Percentiles rank a stretch among this genome's conserved stretches.
Conservation (phyloP, 2,888 invertebrate species). For the Lochmaea crataegi region DNA sequence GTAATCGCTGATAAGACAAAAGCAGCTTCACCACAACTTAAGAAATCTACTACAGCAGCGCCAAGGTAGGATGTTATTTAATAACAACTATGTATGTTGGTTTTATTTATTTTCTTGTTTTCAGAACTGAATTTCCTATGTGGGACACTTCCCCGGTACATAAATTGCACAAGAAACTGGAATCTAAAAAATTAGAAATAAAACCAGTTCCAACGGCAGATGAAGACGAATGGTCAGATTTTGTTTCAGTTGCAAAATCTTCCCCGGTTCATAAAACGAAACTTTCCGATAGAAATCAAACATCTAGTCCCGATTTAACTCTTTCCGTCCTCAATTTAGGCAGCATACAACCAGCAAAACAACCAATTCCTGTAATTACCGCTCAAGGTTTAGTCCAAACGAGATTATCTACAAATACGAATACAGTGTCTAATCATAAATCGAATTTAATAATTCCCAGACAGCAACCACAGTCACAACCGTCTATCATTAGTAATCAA, state of each 20-base stretch:
- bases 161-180: slow-evolving; percentile 17
- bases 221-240: slow-evolving; percentile 74
- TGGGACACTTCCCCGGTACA: slow-evolving; percentile 21
- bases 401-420: slow-evolving; percentile 53
- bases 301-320: slow-evolving; percentile 59
- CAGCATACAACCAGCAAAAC: slow-evolving; percentile 59
- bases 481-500: slow-evolving; percentile 60
- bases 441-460: slow-evolving; percentile 31
- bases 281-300: slow-evolving; percentile 49
- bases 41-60: not conserved
- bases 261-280: slow-evolving; percentile 51
- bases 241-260: slow-evolving; percentile 64
- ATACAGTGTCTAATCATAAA: slow-evolving; percentile 36
- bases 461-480: slow-evolving; percentile 43
- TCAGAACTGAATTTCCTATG: slow-evolving; percentile 21
- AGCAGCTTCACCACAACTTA: not conserved
- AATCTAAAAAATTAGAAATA: slow-evolving; percentile 21
- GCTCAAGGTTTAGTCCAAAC: slow-evolving; percentile 61
- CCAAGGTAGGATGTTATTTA: not conserved
- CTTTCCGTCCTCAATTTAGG: slow-evolving; percentile 61
- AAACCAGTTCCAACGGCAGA: slow-evolving; percentile 54
- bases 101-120: slow-evolving; percentile 2
- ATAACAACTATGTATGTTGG: not conserved
- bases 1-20: slow-evolving; percentile 11
- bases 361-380: slow-evolving; percentile 62